Base-by-base conservation (phyloP, 2,113 vertebrate species). In the Callocephalon fimbriatum region DNA sequence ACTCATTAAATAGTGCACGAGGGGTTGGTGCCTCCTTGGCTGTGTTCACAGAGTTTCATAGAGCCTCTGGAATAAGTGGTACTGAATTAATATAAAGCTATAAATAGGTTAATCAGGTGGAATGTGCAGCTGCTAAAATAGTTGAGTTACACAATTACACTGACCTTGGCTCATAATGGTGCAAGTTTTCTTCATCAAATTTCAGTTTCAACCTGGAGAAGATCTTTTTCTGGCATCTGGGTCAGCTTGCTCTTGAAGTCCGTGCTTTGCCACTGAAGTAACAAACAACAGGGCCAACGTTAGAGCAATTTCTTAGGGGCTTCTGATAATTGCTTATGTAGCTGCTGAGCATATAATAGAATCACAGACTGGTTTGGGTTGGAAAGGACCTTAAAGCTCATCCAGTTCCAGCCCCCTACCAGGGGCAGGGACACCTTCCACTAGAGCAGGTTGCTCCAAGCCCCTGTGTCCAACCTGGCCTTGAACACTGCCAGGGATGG, bases 21-120 rank as follows among this genome's bases (percentile, higher is more conserved):
- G 1, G 54, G 61, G 42, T 21, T 59, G 56, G 32, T 61, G 51
- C 45, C 73, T 87, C 87, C 70, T 82, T 47, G 31, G 48, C 40
- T 82, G 17, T 7, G 47, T 51, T 93, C 37, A n/a, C 44, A 68
- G 47, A 58, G 68, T 73, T 76, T 80, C 72, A 74, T 4, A 77
- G 58, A 88, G 62, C 37, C 44, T 40, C 48, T 76, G 74, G 48
- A 75, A 90, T 85, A 56, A 95, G 47, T 42, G 62, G 37, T 26
- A 59, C 62, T 79, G 74, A 78, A 87, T 93, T 85, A 93, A 72
- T 73, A 65, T 27, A 62, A 79, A 79, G 58, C 81, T 91, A 91
- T 87, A 93, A 93, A 94, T 78, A 96, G 83, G 29, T 44, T 88
- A 92, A 90, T 93, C 85, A 79, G 58, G 90, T 90, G 63, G 59